Base-by-base conservation (phyloP, 2,797 vertebrate species). In the Myripristis murdjan region DNA sequence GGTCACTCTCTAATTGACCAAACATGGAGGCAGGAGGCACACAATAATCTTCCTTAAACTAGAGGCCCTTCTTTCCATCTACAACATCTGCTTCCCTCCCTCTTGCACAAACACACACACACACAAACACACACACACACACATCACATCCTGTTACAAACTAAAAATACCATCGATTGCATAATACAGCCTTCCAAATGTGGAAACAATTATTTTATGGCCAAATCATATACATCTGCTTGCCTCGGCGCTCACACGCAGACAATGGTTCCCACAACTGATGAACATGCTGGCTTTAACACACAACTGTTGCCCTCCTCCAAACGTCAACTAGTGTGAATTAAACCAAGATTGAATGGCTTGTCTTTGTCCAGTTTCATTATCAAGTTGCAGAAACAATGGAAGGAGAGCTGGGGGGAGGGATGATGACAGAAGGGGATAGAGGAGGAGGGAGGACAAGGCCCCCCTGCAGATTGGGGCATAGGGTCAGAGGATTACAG, bases 11-110 rank as follows among this genome's bases (percentile, higher is more conserved):
- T 28, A 14, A 65, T 3, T 73, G 35, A 46, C 41, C 51, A 54
- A 65, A 75, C 57, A 72, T 74, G 60, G 65, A 31, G 48, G 64
- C 64, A 44, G 53, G 73, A 83, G 44, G 61, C n/a, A n/a, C 54
- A 60, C 41, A 58, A 67, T 89, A 89, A 90, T 91, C 88, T 72
- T 82, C 55, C 70, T 78, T 72, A 75, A 78, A 83, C 53, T 22
- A 49, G 26, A 73, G 22, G 41, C 23, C 5, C 53, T 58, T 79
- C 16, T 67, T 37, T 70, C 47, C 70, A 68, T 76, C 69, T 61
- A 48, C 43, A 71, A 65, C 76, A 73, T 81, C 74, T 86, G 70
- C 61, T 66, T 69, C 57, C 51, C 31, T 68, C 18, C 44, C n/a
- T 20, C 16, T 28, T 24, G 2, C 10, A 12, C 18, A 7, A 23